phyloP scores from a whole-genome alignment of 2,113 vertebrate species.

The Gila orcuttii region DNA sequence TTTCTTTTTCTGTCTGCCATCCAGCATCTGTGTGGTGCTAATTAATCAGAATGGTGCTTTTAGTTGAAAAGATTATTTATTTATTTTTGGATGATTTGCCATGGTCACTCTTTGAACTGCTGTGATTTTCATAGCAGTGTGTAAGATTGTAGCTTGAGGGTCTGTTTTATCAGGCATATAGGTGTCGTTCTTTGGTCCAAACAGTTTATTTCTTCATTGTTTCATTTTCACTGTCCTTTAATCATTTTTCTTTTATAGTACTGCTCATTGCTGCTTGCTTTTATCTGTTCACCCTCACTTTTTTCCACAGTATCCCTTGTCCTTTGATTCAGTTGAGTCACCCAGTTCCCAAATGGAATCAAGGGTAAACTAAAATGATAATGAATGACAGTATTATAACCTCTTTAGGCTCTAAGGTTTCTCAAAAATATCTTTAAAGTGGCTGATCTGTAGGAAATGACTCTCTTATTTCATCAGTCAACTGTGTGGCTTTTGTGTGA shows the following conservation, averaged over 20 bases:
- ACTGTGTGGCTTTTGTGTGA: background rate
- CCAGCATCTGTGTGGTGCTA: slow-evolving; percentile 10
- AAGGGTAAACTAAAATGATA: slow-evolving; percentile 35
- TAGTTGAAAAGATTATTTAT: background rate
- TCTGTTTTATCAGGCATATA: background rate
- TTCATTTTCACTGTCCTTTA: slow-evolving; percentile 43
- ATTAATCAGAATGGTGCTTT: slow-evolving; percentile 37
- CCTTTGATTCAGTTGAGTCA: slow-evolving; percentile 40
- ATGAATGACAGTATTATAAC: slow-evolving; percentile 28
- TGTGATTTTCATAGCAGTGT: background rate
- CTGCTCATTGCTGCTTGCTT: slow-evolving; percentile 45
- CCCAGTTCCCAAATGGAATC: slow-evolving; percentile 40
- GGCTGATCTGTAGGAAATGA: slow-evolving; percentile 12
- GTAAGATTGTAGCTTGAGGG: background rate
- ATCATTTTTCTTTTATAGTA: slow-evolving; percentile 46
- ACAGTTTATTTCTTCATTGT: background rate
- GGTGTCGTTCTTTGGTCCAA: slow-evolving; percentile 30
- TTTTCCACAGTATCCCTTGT: background rate
- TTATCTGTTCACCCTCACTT: slow-evolving; percentile 50
- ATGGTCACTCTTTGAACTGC: background rate
- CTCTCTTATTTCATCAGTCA: slow-evolving; percentile 42
- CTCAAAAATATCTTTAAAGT: slow-evolving; percentile 37
- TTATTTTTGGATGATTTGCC: background rate
- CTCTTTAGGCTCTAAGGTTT: slow-evolving; percentile 32
- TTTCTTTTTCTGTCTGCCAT: slow-evolving; percentile 3